Evolutionary conservation across 1,140 invertebrate species (phyloP), one percentile per base, ranked within the genome.

Genomic region (Megalonaias nervosa): DNA sequence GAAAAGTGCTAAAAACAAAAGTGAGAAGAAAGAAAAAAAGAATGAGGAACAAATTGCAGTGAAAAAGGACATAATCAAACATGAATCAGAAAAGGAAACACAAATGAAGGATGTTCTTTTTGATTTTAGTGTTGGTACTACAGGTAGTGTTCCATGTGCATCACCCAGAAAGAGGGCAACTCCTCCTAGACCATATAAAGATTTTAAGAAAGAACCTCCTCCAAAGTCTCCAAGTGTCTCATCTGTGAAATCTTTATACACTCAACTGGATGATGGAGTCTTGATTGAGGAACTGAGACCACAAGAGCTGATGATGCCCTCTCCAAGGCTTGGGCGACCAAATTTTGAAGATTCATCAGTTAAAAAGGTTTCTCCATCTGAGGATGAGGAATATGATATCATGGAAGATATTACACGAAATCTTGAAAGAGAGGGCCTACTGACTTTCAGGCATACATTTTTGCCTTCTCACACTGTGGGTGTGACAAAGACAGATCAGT

Each of bases 401-500:
- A 79, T 74, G 71, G 70, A 80, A 57, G 77, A 80, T 66, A 55
- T 81, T 11, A 72, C 65, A 57, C 74, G 79, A 38, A 83, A 73
- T 55, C 57, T 79, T 31, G 73, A 75, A 56, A 68, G 56, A 17
- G 77, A 82, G 59, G 70, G 71, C 56, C 75, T 67, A 16, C 55
- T 74, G 17, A 79, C 80, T 21, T 72, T 82, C 60, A 83, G 80
- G 72, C 83, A 88, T 64, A 77, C 76, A n/a, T 85, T 89, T 71
- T 23, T 89, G 23, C 82, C 86, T 31, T 85, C 82, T 64, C 84
- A 88, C 70, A 82, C 80, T 71, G 65, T 79, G 31, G 87, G 86
- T 16, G 82, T 88, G 2, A 90, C 89, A 38, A 89, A 88, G 68
- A 81, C 76, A 71, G 89, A 90, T 75, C 89, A 90, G 71, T 90